Conservation (phyloP, 2,113 vertebrate species). For the Grantiella picta region DNA sequence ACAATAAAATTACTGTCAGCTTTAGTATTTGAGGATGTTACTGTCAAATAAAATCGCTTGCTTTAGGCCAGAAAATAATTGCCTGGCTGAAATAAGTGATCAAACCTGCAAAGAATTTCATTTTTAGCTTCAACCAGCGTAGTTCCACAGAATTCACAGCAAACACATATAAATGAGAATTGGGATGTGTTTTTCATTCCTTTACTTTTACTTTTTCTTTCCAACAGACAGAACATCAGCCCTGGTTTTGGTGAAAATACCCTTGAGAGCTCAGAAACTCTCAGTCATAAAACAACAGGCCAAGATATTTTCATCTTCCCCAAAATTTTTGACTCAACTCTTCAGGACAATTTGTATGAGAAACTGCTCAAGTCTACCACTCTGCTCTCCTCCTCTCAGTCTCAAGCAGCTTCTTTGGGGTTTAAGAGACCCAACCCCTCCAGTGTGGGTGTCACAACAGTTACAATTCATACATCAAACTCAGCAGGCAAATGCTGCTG, state of each 20-base stretch:
- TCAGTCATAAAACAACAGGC: not conserved
- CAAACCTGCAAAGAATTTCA: not conserved
- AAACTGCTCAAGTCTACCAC: not conserved
- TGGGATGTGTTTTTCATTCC: not conserved
- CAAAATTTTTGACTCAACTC: not conserved
- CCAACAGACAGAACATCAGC: not conserved
- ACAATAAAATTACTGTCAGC: not conserved
- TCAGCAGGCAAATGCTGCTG: not conserved
- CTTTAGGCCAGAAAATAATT: not conserved
- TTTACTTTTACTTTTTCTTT: not conserved
- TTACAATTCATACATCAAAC: not conserved
- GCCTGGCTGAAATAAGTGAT: not conserved
- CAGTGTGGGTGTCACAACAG: not conserved
- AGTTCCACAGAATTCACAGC: not conserved
- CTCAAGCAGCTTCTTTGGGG: not conserved
- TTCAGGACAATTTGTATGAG: not conserved
- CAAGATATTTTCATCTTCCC: not conserved
- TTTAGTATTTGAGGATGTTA: not conserved
- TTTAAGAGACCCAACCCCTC: not conserved
- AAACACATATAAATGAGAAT: not conserved
- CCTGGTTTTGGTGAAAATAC: not conserved
- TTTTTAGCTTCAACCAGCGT: not conserved
- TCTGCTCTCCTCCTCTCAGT: not conserved
- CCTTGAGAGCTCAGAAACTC: not conserved
- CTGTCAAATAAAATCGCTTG: not conserved